Conservation (phyloP, 2,888 invertebrate genomes). For the Pachymerium ferrugineum region DNA sequence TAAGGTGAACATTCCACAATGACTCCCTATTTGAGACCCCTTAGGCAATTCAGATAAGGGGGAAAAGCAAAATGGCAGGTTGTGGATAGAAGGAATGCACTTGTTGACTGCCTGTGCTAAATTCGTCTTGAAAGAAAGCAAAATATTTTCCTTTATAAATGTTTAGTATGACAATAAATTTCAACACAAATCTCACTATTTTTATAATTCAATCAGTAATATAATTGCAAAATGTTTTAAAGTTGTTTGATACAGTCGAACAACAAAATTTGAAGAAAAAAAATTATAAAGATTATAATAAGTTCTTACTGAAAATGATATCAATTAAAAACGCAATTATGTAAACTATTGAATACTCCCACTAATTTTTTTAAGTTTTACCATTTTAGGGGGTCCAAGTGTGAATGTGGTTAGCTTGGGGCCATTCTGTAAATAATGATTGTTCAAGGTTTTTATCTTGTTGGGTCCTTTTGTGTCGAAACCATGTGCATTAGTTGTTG, state of each 20-base stretch:
- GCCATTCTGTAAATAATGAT: constrained; percentile 2
- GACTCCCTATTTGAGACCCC: not conserved
- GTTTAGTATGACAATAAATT: no score
- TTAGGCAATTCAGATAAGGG: not conserved
- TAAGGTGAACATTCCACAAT: constrained; percentile 9
- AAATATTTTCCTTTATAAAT: no score
- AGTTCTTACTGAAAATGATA: no score
- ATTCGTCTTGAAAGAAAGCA: not conserved
- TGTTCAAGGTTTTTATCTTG: not conserved
- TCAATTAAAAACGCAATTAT: no score
- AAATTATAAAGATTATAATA: no score
- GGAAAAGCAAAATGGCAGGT: constrained; percentile 4
- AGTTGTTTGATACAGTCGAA: no score
- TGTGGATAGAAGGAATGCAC: not conserved
- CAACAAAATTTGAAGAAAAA: no score
- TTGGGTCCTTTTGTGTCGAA: not conserved
- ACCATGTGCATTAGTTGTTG: not conserved
- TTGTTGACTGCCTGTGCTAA: not conserved
- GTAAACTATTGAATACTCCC: no score
- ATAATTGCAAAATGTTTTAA: no score
- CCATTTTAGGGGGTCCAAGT: not conserved
- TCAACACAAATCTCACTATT: no score
- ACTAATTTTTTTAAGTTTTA: no score
- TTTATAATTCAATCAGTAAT: no score
- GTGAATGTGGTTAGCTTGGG: not conserved